Evolutionary conservation across 2,888 invertebrate species (phyloP).

Genomic region (Zygothrica quintamaculata): DNA sequence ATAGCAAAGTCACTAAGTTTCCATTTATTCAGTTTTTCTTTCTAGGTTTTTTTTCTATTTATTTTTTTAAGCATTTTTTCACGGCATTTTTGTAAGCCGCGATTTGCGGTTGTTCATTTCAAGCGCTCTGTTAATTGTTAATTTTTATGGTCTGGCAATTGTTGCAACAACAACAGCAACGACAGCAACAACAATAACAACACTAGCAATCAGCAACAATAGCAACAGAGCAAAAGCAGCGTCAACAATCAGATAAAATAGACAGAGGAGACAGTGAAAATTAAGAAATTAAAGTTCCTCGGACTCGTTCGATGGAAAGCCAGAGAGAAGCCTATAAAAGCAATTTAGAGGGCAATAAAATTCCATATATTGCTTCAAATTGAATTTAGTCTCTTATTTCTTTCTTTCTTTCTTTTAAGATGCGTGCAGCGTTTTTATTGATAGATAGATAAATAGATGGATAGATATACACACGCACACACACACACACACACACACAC

Average conservation of each 20-base stretch:
- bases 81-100: conserved; percentile 77
- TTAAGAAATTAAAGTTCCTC: conserved; percentile 71
- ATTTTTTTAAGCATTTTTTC: conserved; percentile 47
- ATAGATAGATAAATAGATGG: conserved; percentile 38
- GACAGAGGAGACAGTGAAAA: conserved; percentile 44
- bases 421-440: conserved; percentile 63
- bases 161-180: conserved; percentile 40
- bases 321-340: conserved; percentile 72
- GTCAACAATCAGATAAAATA: conserved; percentile 46
- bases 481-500: conserved; percentile 1
- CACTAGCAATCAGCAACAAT: conserved; percentile 32
- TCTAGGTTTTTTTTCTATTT: conserved; percentile 13
- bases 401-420: too few relatives aligned
- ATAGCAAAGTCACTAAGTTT: background rate
- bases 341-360: conserved; percentile 81
- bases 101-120: conserved; percentile 71
- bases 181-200: conserved; percentile 25
- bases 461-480: background rate
- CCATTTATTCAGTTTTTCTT: background rate
- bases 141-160: conserved; percentile 83
- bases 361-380: conserved; percentile 69
- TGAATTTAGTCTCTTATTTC: too few relatives aligned
- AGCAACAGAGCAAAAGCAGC: conserved; percentile 27
- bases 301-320: conserved; percentile 5
- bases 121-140: conserved; percentile 80